phyloP scores from a whole-genome alignment of 2,888 invertebrate genomes.

The Philaethria dido region DNA sequence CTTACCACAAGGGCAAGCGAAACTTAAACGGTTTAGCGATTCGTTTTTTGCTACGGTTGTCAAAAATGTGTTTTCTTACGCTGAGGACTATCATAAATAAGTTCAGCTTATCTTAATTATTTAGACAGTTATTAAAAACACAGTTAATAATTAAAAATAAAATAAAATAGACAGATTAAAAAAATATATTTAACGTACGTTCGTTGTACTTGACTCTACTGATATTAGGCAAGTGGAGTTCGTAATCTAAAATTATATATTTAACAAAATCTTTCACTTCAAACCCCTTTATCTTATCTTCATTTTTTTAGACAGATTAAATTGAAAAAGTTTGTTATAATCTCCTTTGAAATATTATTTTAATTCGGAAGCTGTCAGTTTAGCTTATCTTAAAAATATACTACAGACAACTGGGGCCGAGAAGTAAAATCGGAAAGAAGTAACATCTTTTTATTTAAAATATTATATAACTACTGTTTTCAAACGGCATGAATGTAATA shows the following conservation, averaged over 20 bases:
- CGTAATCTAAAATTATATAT: background rate
- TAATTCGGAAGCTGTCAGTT: background rate
- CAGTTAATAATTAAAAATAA: too few species aligned
- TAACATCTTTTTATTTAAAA: background rate
- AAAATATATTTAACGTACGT: too few species aligned
- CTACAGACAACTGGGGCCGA: background rate
- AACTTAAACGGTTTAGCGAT: background rate
- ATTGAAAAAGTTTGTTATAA: constrained; percentile 5
- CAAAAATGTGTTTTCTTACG: background rate
- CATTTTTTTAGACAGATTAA: constrained; percentile 1
- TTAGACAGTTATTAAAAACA: too few species aligned
- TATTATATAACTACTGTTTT: background rate
- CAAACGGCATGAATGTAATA: constrained; percentile 2
- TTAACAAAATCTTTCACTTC: background rate
- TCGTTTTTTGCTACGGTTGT: background rate
- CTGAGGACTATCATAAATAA: too few species aligned
- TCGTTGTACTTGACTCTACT: too few species aligned
- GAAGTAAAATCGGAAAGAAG: constrained; percentile 1
- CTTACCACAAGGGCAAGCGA: background rate
- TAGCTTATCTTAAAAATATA: background rate
- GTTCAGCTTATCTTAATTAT: too few species aligned
- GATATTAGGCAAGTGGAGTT: too few species aligned
- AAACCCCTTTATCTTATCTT: background rate
- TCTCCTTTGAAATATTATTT: background rate
- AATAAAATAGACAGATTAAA: too few species aligned